Conservation (phyloP, 2,113 vertebrate species). For the Coturnix japonica region DNA sequence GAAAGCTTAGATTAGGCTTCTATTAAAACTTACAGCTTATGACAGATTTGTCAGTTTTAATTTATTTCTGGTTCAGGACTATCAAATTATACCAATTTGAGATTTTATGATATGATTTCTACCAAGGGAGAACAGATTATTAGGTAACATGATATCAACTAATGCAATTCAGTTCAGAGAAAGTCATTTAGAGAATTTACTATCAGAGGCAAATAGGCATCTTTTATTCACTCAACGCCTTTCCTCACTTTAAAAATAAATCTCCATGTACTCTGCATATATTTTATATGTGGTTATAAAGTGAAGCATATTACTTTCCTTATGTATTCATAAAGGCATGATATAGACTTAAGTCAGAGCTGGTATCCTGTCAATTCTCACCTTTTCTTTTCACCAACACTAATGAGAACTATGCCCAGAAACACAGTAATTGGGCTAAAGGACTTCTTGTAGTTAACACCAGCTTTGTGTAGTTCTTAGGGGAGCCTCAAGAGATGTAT, state of each 20-base stretch:
- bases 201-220: not conserved
- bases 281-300: not conserved
- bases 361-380: not conserved
- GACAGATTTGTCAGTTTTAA: conserved; percentile 81
- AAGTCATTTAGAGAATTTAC: not conserved
- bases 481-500: not conserved
- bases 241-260: not conserved
- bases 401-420: not conserved
- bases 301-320: not conserved
- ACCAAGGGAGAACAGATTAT: conserved; percentile 52
- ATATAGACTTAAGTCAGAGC: not conserved
- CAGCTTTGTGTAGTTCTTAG: not conserved
- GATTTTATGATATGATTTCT: conserved; percentile 56
- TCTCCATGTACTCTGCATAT: not conserved
- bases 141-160: conserved; percentile 28
- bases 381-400: not conserved
- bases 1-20: conserved; percentile 75
- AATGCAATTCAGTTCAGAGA: not conserved
- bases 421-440: not conserved
- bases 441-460: not conserved
- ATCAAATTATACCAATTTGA: conserved; percentile 73
- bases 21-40: conserved; percentile 77
- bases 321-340: not conserved
- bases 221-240: not conserved
- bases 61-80: conserved; percentile 73